These are phyloP conservation scores for Microtus oregoni DNA, from an alignment of 2,113 vertebrate genomes.

Conservation along the genomic window DNA sequence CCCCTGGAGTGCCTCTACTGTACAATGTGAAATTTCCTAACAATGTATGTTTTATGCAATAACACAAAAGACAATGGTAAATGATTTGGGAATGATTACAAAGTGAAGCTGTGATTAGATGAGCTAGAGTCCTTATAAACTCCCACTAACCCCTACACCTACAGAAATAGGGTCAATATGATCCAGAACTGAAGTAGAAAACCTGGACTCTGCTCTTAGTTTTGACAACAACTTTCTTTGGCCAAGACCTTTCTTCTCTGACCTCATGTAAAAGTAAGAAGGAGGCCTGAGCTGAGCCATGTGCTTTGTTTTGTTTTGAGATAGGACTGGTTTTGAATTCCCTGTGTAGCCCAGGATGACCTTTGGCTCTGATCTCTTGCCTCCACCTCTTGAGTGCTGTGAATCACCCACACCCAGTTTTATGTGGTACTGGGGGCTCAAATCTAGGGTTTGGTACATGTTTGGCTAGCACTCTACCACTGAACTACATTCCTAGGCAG, in stretches of 20 bases:
- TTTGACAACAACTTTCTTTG: neutral
- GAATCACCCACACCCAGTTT: neutral
- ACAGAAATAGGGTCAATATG: neutral
- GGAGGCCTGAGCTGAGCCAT: neutral
- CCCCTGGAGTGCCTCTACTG: neutral
- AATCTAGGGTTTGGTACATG: neutral
- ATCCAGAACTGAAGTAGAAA: slow-evolving; percentile 3
- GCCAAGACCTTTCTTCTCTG: neutral
- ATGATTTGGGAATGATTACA: neutral
- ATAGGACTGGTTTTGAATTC: neutral
- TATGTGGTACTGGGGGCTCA: neutral
- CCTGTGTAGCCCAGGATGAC: too few species aligned
- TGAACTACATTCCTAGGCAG: neutral
- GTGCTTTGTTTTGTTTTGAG: neutral
- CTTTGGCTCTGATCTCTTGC: neutral
- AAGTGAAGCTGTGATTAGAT: neutral
- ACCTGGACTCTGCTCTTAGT: neutral
- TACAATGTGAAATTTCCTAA: neutral
- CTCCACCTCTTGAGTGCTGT: neutral
- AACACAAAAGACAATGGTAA: neutral
- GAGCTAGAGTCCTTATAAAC: neutral
- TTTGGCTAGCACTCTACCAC: neutral
- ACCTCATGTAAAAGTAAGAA: neutral
- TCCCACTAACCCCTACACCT: too few species aligned
- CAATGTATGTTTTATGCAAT: neutral